A percentile compares a stretch with the other conserved stretches of the same genome.
Conservation (phyloP, 1,140 invertebrate species). For the Heliconius hewitsoni region DNA sequence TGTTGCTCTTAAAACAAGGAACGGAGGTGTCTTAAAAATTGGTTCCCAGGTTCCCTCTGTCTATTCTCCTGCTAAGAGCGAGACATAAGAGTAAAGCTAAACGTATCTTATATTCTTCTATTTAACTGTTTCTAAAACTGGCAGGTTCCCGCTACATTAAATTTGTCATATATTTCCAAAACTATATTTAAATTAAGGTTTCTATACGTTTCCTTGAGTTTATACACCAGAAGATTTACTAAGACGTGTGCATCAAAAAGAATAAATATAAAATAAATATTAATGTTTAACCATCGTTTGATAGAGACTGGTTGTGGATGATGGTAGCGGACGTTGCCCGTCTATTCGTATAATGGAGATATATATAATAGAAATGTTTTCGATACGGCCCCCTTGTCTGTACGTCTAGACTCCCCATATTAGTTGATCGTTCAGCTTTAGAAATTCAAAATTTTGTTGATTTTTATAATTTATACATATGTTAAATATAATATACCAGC, state of each 20-base stretch:
- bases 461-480: neutral
- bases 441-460: conserved; percentile 11
- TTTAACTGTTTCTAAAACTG: neutral
- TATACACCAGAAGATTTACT: neutral
- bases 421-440: conserved; percentile 18
- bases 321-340: conserved; percentile 24
- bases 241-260: neutral
- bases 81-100: too few species aligned
- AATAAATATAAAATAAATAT: conserved; percentile 11
- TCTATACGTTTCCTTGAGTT: too few species aligned
- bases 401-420: conserved; percentile 25
- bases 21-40: too few species aligned
- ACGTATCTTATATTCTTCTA: too few species aligned
- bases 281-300: neutral
- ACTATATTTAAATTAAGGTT: too few species aligned
- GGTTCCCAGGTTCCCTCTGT: too few species aligned
- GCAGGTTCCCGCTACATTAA: neutral
- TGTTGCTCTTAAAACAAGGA: too few species aligned
- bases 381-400: conserved; percentile 27
- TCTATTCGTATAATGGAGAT: conserved; percentile 27
- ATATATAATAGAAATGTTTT: conserved; percentile 30
- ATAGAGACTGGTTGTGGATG: neutral
- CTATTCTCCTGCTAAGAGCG: too few species aligned
- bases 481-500: neutral
- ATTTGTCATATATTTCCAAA: too few species aligned